These are phyloP conservation scores for Polietes domitor DNA, from an alignment of 2,888 invertebrate genomes.

Conservation along the genomic window DNA sequence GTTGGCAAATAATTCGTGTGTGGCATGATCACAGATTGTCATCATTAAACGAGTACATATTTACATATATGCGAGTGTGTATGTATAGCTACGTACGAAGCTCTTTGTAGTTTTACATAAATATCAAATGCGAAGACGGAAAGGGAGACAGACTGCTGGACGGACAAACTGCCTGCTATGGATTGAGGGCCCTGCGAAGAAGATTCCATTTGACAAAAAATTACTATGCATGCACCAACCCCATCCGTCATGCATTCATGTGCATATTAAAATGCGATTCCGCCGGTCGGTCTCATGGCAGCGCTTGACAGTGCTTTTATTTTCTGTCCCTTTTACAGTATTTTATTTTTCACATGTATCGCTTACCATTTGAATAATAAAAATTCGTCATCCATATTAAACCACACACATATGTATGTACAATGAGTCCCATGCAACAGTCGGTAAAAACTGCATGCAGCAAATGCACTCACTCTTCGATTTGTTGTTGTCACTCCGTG, in stretches of 20 bases:
- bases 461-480: conserved; percentile 2
- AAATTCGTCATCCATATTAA: conserved; percentile 50
- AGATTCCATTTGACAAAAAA: conserved; percentile 23
- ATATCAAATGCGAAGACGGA: conserved; percentile 33
- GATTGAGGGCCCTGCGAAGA: neutral
- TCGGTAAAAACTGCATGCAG: neutral
- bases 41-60: conserved; percentile 44
- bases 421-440: neutral
- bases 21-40: conserved; percentile 67
- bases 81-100: too few species aligned
- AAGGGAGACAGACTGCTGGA: neutral
- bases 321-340: conserved; percentile 16
- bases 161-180: neutral
- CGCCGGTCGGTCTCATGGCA: neutral
- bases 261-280: conserved; percentile 64
- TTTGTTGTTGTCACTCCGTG: conserved; percentile 36
- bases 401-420: conserved; percentile 17
- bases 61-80: too few species aligned
- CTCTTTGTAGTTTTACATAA: conserved; percentile 7
- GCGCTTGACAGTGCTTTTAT: conserved; percentile 9
- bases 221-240: conserved; percentile 64
- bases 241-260: conserved; percentile 67
- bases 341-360: conserved; percentile 49
- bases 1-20: conserved; percentile 66
- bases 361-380: conserved; percentile 60